Base-by-base conservation (phyloP, 2,797 vertebrate species). In the Megaceryle alcyon region DNA sequence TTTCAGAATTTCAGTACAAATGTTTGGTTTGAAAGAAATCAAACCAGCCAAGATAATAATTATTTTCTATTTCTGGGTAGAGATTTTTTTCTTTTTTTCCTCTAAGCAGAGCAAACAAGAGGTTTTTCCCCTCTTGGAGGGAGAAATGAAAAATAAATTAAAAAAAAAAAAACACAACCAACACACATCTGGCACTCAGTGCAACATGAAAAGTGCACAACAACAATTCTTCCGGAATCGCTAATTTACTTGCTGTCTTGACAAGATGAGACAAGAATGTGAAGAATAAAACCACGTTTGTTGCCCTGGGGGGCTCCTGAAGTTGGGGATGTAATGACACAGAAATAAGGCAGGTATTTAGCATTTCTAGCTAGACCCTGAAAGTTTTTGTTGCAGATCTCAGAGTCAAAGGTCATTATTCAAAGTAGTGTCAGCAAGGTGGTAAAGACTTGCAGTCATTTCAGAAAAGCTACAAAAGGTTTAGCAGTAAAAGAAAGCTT, bases 341-440 rank as follows among this genome's bases (percentile, higher is more conserved):
- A 84, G 78, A 94, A 81, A 88, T 57, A 70, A 87, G 37, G 66
- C 33, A 63, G 61, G 31, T 48, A 65, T 90, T 97, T 93, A 85
- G 29, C 66, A 86, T 95, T 94, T 48, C 54, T 86, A 94, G 48
- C 54, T 56, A 88, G 65, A 88, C 53, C 23, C 28, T 57, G 51
- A 13, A 94, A 94, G 56, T 82, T 96, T 91, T 79, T 93, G 41
- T 88, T 97, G 54, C 26, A 94, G 10, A 89, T 61, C 48, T 94
- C 37, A 66, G 46, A 95, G 49, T 66, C n/a, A 90, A 94, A 96
- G 49, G 93, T 66, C 48, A 22, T 81, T 85, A 86, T 43, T 94
- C 88, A 75, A 0, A 71, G 23, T 29, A 39, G 16, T 33, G 51
- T 60, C 90, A 94, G 61, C 37, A 89, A 94, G 41, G 75, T 13